Conservation (phyloP, 2,888 invertebrate species). For the Melanostoma mellinum region DNA sequence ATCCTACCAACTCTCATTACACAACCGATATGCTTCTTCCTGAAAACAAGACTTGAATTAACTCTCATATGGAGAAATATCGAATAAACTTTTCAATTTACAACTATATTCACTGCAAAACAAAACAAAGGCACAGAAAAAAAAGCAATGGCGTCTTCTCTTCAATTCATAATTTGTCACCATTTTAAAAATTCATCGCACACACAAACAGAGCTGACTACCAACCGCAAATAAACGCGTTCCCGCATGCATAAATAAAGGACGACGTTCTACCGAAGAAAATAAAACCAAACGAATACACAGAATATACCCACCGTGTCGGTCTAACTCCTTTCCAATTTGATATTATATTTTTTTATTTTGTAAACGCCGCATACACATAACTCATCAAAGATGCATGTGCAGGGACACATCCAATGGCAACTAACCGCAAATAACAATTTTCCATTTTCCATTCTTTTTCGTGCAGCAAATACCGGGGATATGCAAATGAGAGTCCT, state of each 20-base stretch:
- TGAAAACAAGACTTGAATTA: not conserved
- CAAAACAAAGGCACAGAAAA: too few species aligned
- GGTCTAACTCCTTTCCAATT: conserved; percentile 65
- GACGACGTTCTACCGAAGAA: conserved; percentile 37
- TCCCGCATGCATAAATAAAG: conserved; percentile 72
- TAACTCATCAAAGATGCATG: conserved; percentile 73
- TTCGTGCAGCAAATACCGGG: conserved; percentile 14
- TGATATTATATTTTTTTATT: conserved; percentile 16
- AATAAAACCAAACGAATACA: conserved; percentile 10
- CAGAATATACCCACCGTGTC: not conserved
- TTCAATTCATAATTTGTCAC: conserved; percentile 73
- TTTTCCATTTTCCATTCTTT: conserved; percentile 71
- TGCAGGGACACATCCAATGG: conserved; percentile 72
- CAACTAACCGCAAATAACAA: conserved; percentile 73
- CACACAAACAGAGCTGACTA: conserved; percentile 65
- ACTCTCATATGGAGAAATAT: conserved; percentile 42
- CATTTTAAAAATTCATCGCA: conserved; percentile 73
- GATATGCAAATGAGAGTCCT: conserved; percentile 67
- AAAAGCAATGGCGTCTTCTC: conserved; percentile 65
- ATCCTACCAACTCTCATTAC: conserved; percentile 9
- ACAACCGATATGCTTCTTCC: conserved; percentile 2
- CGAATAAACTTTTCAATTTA: conserved; percentile 73
- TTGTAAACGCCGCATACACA: conserved; percentile 55
- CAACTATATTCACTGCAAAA: conserved; percentile 63
- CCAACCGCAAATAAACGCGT: conserved; percentile 72